Evolutionary conservation across 1,140 invertebrate species (phyloP).

Genomic region (Drosophila erecta): DNA sequence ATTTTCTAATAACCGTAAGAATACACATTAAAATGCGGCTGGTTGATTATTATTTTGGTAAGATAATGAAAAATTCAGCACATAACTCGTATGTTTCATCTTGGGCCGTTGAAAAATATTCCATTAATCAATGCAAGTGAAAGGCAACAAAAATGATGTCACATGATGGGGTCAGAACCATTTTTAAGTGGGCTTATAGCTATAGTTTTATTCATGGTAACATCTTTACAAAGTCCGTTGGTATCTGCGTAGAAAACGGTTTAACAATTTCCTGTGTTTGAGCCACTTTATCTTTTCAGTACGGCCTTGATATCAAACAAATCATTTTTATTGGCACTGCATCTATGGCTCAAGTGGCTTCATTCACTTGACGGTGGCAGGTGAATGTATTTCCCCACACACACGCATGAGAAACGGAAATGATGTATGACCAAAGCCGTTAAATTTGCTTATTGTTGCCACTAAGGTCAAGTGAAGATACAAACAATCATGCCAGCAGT

Average conservation of each 20-base stretch:
- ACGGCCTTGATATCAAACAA: slow-evolving; percentile 64
- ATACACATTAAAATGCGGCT: slow-evolving; percentile 57
- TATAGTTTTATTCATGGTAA: slow-evolving; percentile 14
- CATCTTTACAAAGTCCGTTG: slow-evolving; percentile 33
- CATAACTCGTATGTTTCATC: slow-evolving; percentile 32
- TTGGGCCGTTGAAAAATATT: slow-evolving; percentile 64
- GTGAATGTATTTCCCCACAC: slow-evolving; percentile 80
- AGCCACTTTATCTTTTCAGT: slow-evolving; percentile 37
- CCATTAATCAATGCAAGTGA: slow-evolving; percentile 77
- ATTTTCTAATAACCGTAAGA: slow-evolving; percentile 78
- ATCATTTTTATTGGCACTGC: slow-evolving; percentile 65
- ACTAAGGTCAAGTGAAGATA: slow-evolving; percentile 72
- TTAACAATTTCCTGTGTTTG: slow-evolving; percentile 43
- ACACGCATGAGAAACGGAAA: slow-evolving; percentile 65
- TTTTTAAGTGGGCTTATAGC: slow-evolving; percentile 30
- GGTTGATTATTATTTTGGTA: slow-evolving; percentile 26
- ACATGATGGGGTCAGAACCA: slow-evolving; percentile 48
- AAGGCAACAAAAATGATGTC: slow-evolving; percentile 72
- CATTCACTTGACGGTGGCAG: slow-evolving; percentile 54
- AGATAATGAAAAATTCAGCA: slow-evolving; percentile 35
- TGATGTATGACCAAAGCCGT: slow-evolving; percentile 77
- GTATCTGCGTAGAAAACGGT: slow-evolving; percentile 11
- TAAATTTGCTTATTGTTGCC: slow-evolving; percentile 71
- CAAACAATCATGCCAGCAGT: slow-evolving; percentile 65
- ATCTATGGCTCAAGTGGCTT: slow-evolving; percentile 52